Base-by-base conservation (phyloP, 2,888 invertebrate genomes). In the Himalopsyche tibetana region DNA sequence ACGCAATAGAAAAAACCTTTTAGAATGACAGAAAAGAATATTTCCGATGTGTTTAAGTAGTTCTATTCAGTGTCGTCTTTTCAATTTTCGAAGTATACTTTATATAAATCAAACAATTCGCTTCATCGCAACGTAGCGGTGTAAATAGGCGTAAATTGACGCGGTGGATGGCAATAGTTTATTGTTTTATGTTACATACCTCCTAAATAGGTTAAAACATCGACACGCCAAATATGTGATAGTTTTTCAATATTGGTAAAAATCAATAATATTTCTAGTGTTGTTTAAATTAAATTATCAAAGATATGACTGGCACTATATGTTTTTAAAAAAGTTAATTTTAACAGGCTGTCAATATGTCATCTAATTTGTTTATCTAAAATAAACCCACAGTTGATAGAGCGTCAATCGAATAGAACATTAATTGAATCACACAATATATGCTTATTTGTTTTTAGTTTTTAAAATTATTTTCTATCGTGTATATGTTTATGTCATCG, bases 61-160 rank as follows among this genome's bases (percentile, higher is more conserved):
- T 56, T n/a, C 56, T 8, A 56, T 56, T 56, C 56, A n/a, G n/a
- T 2, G n/a, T 19, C 56, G n/a, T 56, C 56, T 56, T 56, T 56
- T 56, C 56, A 56, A 56, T 56, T n/a, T n/a, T 56, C 5, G 56
- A 4, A 56, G 9, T 17, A 56, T n/a, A 56, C 56, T 56, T 56
- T 56, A n/a, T 81, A 84, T 84, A 84, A 84, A 84, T 84, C 84
- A 84, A 51, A 63, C n/a, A 2, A 56, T 56, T 45, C 45, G 42
- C 6, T 42, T 42, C 42, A 9, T 42, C 42, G 56, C n/a, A 6
- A 19, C 56, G n/a, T 56, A 56, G 8, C 8, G 6, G n/a, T n/a
- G 56, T 56, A 5, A 4, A n/a, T 56, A 56, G 56, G n/a, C 1
- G 28, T 28, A 28, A 17, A 19, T 5, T 6, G 2, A 5, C n/a